These are phyloP conservation scores for Cremastinae sp. DNA, from an alignment of 2,888 invertebrate species.

Conservation along the genomic window DNA sequence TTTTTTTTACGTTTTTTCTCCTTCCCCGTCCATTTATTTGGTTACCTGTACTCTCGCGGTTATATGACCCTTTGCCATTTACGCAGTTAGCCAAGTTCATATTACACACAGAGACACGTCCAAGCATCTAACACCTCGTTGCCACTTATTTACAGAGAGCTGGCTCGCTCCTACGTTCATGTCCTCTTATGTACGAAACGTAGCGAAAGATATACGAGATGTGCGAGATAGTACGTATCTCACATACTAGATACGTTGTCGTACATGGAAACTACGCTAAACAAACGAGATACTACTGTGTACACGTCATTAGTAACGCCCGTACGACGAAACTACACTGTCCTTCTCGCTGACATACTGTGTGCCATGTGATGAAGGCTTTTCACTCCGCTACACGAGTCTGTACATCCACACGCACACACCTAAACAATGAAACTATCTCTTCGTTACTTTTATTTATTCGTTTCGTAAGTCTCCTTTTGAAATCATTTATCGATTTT, in stretches of 20 bases:
- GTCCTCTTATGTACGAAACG: too few species aligned
- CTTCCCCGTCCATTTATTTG: conserved; percentile 9
- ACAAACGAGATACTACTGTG: neutral
- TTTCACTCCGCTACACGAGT: neutral
- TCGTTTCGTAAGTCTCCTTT: neutral
- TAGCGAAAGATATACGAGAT: neutral
- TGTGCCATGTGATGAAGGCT: neutral
- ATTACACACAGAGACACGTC: conserved; percentile 20
- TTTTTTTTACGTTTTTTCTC: conserved; percentile 3
- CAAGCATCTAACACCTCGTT: conserved; percentile 40
- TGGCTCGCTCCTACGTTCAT: conserved; percentile 11
- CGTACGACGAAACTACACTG: neutral
- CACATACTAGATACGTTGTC: neutral
- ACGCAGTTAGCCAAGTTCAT: conserved; percentile 33
- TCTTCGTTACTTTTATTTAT: neutral
- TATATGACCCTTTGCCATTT: conserved; percentile 23
- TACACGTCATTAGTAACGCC: conserved; percentile 4
- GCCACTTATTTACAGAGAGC: conserved; percentile 32
- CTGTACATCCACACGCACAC: too few species aligned
- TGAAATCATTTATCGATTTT: too few species aligned
- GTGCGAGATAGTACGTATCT: neutral
- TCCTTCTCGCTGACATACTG: neutral
- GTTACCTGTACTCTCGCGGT: neutral
- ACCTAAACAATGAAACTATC: neutral
- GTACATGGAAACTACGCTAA: conserved; percentile 5